Conservation (phyloP, 2,797 vertebrate genomes). For the Mormyrus hasselquistii region DNA sequence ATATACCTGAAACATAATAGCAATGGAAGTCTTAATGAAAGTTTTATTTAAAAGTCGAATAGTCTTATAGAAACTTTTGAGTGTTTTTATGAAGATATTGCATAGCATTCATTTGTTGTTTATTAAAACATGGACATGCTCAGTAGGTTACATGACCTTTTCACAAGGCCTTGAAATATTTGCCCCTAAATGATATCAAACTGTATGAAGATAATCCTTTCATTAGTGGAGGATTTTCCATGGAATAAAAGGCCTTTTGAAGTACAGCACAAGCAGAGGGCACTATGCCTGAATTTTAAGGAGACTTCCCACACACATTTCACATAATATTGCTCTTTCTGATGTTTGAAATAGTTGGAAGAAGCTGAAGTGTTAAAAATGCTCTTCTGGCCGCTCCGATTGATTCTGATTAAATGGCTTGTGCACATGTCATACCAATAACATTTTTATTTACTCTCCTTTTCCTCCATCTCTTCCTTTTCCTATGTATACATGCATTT, state of each 20-base stretch:
- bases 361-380: neutral
- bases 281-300: neutral
- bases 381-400: neutral
- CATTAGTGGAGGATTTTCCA: neutral
- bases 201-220: neutral
- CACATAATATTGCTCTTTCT: neutral
- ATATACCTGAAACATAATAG: neutral
- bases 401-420: neutral
- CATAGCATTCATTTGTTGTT: neutral
- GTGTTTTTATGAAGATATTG: neutral
- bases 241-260: neutral
- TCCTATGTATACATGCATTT: neutral
- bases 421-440: neutral
- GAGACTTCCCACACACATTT: no score
- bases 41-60: neutral
- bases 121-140: neutral
- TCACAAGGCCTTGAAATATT: neutral
- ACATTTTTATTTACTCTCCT: neutral
- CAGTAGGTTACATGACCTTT: neutral
- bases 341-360: neutral
- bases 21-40: neutral
- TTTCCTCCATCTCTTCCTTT: neutral
- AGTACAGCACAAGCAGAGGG: neutral
- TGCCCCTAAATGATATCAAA: neutral
- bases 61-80: neutral